Percentiles rank a stretch among this genome's conserved stretches.
These are phyloP conservation scores for Gnathonemus echidnorhynchus DNA, from an alignment of 2,113 vertebrate species.

Conservation along the genomic window DNA sequence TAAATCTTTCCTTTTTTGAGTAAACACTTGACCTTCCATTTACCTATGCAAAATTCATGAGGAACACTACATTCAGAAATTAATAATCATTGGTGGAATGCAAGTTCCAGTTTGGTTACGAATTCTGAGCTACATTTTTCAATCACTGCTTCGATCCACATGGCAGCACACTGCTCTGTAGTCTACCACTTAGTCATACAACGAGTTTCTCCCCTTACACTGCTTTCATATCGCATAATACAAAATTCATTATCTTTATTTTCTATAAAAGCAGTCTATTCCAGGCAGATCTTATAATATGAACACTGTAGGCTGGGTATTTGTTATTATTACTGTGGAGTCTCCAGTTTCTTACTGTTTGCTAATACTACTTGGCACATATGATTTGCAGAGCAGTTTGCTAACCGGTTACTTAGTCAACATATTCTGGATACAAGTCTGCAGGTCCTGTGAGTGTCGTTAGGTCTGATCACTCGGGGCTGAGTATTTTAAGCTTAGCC, in stretches of 20 bases:
- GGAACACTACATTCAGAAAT: neutral
- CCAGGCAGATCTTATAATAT: neutral
- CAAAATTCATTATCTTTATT: neutral
- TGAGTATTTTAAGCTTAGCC: no score
- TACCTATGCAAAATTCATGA: neutral
- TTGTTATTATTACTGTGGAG: neutral
- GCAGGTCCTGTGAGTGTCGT: neutral
- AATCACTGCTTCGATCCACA: neutral
- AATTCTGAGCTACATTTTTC: slow-evolving; percentile 5
- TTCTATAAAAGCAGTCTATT: neutral
- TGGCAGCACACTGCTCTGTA: neutral
- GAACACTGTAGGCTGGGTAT: neutral
- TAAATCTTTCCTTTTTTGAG: neutral
- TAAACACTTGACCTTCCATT: neutral
- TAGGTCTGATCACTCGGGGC: no score
- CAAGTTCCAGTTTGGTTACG: neutral
- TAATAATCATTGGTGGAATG: neutral
- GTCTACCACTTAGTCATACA: neutral
- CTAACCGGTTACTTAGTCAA: neutral
- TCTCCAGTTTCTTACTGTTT: neutral
- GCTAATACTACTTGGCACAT: neutral
- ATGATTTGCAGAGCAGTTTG: neutral
- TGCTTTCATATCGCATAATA: neutral
- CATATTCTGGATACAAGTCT: neutral
- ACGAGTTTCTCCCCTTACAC: neutral